phyloP scores from a whole-genome alignment of 2,888 invertebrate genomes.

The Ennomos erosarius region DNA sequence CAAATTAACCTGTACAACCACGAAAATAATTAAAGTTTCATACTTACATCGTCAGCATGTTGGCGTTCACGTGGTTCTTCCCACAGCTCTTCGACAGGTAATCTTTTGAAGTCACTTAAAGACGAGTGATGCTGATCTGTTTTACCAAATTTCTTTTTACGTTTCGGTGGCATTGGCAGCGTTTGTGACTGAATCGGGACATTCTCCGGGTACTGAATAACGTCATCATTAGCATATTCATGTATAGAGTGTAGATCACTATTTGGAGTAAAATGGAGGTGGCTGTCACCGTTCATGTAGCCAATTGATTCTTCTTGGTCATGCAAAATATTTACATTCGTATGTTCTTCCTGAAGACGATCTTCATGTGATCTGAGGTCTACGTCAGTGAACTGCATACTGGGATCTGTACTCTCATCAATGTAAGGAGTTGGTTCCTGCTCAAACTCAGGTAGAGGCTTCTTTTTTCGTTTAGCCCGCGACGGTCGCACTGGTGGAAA shows the following conservation, averaged over 20 bases:
- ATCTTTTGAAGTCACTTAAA: constrained; percentile 66
- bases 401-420: constrained; percentile 73
- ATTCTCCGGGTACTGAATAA: constrained; percentile 83
- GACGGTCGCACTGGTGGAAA: constrained; percentile 85
- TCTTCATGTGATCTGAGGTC: constrained; percentile 79
- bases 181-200: constrained; percentile 74
- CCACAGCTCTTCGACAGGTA: constrained; percentile 59
- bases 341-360: constrained; percentile 63
- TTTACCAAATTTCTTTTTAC: constrained; percentile 67
- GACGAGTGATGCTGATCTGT: constrained; percentile 69
- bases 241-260: constrained; percentile 74
- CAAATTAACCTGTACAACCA: no score
- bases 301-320: constrained; percentile 53
- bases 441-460: constrained; percentile 47
- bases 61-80: constrained; percentile 58
- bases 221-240: constrained; percentile 80
- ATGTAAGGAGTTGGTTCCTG: constrained; percentile 70
- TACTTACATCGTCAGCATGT: constrained; percentile 74
- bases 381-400: constrained; percentile 78
- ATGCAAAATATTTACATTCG: constrained; percentile 44
- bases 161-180: constrained; percentile 77
- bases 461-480: constrained; percentile 83
- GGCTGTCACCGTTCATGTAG: constrained; percentile 54
- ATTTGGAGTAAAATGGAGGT: constrained; percentile 68
- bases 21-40: neutral